Evolutionary conservation across 2,888 invertebrate genomes (phyloP), one percentile per base, ranked within the genome.

Genomic region (Limnephilus rhombicus): DNA sequence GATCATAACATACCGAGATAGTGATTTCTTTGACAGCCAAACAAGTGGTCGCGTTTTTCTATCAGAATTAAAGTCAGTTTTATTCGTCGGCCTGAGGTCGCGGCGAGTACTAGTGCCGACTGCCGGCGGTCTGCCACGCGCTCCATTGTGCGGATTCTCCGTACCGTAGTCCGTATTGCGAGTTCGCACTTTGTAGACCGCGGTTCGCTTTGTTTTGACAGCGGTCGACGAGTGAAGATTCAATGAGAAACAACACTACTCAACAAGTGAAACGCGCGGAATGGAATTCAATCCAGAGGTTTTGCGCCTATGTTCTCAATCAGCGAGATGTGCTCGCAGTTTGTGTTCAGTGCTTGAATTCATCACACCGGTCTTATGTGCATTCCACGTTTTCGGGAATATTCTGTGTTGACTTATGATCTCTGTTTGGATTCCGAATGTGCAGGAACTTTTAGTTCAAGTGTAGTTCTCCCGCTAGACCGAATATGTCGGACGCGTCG

Each of bases 401-500:
- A 89, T 85, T 80, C 37, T 24, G 86, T 29, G 91, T 86, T 86
- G 41, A 53, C 31, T 68, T 11, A n/a, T 82, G 15, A n/a, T 37
- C 31, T 85, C 3, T 24, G 83, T 85, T 80, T 34, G n/a, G n/a
- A 41, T 86, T 41, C 29, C 68, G 37, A 45, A 37, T 80, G 29
- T 80, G 18, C 80, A 37, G 24, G 45, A 45, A 34, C 3, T 1
- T n/a, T n/a, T 34, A 80, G 24, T 86, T 37, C 45, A n/a, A 80
- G 41, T 45, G 85, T 80, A 24, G 31, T 85, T 37, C 68, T 41
- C n/a, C 37, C 90, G 82, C 81, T 53, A 24, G 81, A n/a, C n/a
- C 34, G 24, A 85, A 37, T 45, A 93, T 93, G 93, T 92, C 92
- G 11, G 93, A 93, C 83, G 93, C 93, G 68, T 90, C 92, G 34